phyloP scores from a whole-genome alignment of 2,888 invertebrate species.

The Willowsia nigromaculata region DNA sequence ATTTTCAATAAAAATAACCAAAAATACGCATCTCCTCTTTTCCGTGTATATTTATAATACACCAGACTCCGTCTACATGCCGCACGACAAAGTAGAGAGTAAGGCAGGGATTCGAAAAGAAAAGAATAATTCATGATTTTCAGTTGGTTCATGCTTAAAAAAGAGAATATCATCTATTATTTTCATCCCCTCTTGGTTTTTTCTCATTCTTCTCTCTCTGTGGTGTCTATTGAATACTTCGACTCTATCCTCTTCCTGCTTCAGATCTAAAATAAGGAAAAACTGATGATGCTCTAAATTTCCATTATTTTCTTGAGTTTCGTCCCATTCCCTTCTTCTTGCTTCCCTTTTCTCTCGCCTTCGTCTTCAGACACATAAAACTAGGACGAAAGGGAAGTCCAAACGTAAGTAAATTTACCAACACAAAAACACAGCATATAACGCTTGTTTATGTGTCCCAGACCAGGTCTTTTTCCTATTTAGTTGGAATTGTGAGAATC shows the following conservation, averaged over 20 bases:
- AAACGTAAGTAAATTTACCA: conserved; percentile 41
- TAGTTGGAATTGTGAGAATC: background rate
- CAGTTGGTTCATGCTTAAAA: conserved; percentile 65
- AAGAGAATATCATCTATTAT: conserved; percentile 68
- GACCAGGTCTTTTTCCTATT: conserved; percentile 40
- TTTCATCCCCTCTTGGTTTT: conserved; percentile 64
- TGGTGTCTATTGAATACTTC: conserved; percentile 41
- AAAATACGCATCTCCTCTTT: conserved; percentile 15
- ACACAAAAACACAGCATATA: conserved; percentile 41
- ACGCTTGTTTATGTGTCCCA: conserved; percentile 65
- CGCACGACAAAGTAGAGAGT: conserved; percentile 29
- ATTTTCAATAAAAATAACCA: conserved; percentile 36
- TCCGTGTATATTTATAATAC: background rate
- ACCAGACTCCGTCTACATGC: background rate
- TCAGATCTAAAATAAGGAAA: conserved; percentile 63
- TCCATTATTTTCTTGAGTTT: conserved; percentile 72
- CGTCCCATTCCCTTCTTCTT: conserved; percentile 55
- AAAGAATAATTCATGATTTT: conserved; percentile 74
- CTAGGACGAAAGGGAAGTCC: background rate
- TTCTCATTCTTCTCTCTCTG: background rate
- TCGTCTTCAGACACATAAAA: conserved; percentile 41
- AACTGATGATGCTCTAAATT: conserved; percentile 75
- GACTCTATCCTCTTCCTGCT: conserved; percentile 17
- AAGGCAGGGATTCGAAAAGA: conserved; percentile 52
- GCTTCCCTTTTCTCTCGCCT: conserved; percentile 39